phyloP scores from a whole-genome alignment of 2,797 vertebrate species.

The Cyprinodon diabolis region DNA sequence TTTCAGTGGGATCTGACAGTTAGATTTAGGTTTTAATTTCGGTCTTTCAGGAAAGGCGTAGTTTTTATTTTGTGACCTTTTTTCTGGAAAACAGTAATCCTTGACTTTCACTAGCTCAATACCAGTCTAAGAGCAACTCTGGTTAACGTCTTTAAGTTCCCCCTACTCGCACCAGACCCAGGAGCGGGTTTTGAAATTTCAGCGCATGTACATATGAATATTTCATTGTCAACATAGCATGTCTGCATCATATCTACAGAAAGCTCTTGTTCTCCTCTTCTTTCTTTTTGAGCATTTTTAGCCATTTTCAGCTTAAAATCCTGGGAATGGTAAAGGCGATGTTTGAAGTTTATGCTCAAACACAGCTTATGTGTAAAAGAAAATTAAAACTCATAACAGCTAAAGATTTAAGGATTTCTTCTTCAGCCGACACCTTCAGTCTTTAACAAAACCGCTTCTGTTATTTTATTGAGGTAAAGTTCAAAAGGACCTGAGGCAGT shows the following conservation, averaged over 20 bases:
- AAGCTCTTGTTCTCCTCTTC: too few species aligned
- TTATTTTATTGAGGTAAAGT: not conserved
- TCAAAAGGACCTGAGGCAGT: not conserved
- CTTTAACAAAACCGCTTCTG: not conserved
- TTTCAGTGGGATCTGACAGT: constrained; percentile 15
- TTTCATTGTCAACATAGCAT: too few species aligned
- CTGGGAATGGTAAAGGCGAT: not conserved
- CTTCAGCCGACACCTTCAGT: not conserved
- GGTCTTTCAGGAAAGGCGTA: not conserved
- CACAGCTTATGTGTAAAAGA: not conserved
- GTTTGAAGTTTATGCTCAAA: not conserved
- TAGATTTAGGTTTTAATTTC: constrained; percentile 1
- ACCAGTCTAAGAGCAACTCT: too few species aligned
- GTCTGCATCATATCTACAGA: too few species aligned
- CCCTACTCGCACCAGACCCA: too few species aligned
- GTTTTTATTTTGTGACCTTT: not conserved
- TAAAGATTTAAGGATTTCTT: not conserved
- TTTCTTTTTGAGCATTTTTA: too few species aligned
- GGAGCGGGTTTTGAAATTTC: too few species aligned
- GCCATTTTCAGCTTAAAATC: too few species aligned
- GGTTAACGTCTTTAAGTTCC: too few species aligned
- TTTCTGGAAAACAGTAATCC: not conserved
- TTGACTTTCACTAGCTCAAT: not conserved
- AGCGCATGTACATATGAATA: too few species aligned
- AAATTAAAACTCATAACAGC: not conserved